These are phyloP conservation scores for Sminthurinus signatus DNA, from an alignment of 1,140 invertebrate genomes.

Conservation along the genomic window DNA sequence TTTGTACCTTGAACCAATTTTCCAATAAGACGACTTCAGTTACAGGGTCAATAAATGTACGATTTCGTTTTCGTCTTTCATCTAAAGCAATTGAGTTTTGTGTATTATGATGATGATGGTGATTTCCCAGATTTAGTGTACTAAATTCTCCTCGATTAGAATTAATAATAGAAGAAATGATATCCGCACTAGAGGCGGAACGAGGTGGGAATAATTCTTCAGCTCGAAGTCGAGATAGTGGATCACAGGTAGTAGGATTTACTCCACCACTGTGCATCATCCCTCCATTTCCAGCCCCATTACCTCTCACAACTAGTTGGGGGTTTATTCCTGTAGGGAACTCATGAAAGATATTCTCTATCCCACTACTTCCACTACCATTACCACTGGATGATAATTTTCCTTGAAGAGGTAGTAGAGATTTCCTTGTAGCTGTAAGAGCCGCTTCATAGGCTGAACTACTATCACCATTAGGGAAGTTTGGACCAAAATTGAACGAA, in stretches of 20 bases:
- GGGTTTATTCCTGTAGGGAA: conserved; percentile 19
- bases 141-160: conserved; percentile 49
- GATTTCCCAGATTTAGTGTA: conserved; percentile 40
- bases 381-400: not conserved
- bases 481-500: conserved; percentile 34
- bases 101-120: conserved; percentile 50
- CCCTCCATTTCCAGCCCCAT: not conserved
- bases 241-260: conserved; percentile 8
- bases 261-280: not conserved
- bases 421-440: conserved; percentile 1
- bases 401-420: not conserved
- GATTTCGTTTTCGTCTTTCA: conserved; percentile 83
- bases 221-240: conserved; percentile 16
- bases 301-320: not conserved
- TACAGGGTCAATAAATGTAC: conserved; percentile 98
- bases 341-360: conserved; percentile 33
- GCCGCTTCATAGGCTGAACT: conserved; percentile 16
- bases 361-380: not conserved
- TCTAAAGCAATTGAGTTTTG: conserved; percentile 49
- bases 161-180: conserved; percentile 37
- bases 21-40: conserved; percentile 94
- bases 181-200: conserved; percentile 28
- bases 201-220: conserved; percentile 29
- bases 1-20: conserved; percentile 95
- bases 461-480: conserved; percentile 14